Percentiles rank a stretch among this genome's conserved stretches.
Conservation (phyloP, 2,797 vertebrate species). For the Oryzias dopingdopingensis region DNA sequence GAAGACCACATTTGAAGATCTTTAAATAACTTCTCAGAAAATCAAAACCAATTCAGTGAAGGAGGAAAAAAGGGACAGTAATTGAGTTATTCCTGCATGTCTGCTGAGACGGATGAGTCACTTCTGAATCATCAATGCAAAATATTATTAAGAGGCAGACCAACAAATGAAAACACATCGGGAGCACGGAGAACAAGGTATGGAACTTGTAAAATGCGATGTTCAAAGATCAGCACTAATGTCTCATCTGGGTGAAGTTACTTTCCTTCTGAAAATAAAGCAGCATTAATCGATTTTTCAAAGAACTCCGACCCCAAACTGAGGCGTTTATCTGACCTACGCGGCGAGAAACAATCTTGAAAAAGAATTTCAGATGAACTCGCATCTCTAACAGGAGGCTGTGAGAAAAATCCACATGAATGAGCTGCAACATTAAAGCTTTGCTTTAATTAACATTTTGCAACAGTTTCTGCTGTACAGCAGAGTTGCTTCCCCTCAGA, state of each 20-base stretch:
- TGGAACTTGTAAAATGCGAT: not conserved
- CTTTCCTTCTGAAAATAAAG: not conserved
- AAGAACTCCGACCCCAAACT: not conserved
- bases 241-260: not conserved
- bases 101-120: slow-evolving; percentile 17
- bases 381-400: not conserved
- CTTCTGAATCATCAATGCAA: slow-evolving; percentile 26
- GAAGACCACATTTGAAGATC: slow-evolving; percentile 45
- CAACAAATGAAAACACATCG: not conserved
- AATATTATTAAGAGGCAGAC: slow-evolving; percentile 11
- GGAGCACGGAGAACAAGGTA: not conserved
- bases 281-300: not conserved
- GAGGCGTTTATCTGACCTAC: too few species aligned
- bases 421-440: slow-evolving; percentile 3
- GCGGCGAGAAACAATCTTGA: not conserved
- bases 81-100: slow-evolving; percentile 34
- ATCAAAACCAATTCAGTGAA: slow-evolving; percentile 27
- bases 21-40: slow-evolving; percentile 32
- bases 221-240: not conserved
- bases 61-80: slow-evolving; percentile 14
- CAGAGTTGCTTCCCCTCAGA: not conserved
- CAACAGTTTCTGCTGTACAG: not conserved
- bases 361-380: not conserved
- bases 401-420: slow-evolving; percentile 7
- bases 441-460: slow-evolving; percentile 7